These are phyloP conservation scores for Cephus runcator DNA, from an alignment of 2,888 invertebrate species.

Conservation along the genomic window DNA sequence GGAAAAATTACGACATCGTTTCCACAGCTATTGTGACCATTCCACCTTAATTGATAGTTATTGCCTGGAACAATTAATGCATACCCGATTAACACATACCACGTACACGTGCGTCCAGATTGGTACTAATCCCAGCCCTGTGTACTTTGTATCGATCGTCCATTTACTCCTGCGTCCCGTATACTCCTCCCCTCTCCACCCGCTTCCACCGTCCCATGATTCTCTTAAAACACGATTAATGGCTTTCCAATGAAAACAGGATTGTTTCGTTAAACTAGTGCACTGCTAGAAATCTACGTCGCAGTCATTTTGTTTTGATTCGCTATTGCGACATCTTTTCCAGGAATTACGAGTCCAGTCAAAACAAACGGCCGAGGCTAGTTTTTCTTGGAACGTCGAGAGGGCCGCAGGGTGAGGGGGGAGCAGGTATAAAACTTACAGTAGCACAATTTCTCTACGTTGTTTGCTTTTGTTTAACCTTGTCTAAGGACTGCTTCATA, in stretches of 20 bases:
- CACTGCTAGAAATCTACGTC: background rate
- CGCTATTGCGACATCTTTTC: background rate
- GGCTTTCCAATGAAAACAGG: background rate
- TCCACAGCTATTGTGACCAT: background rate
- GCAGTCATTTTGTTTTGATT: background rate
- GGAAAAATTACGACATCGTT: background rate
- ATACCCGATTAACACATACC: background rate
- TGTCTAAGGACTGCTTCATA: no score
- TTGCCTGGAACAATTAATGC: background rate
- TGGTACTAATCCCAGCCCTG: background rate
- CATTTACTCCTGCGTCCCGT: background rate
- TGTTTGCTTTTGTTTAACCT: background rate
- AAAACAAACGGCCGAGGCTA: background rate
- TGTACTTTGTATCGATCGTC: background rate
- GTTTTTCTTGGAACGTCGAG: background rate
- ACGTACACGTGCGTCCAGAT: background rate
- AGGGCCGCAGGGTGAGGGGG: no score
- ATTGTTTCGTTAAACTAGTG: background rate
- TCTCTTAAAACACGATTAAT: background rate
- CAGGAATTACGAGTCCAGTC: background rate
- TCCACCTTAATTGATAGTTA: background rate
- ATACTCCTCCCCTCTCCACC: background rate
- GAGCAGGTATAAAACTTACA: no score
- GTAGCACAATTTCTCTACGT: background rate
- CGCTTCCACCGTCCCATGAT: background rate